These are phyloP conservation scores for Crotalus viridis DNA, from an alignment of 2,113 vertebrate genomes.

Conservation along the genomic window DNA sequence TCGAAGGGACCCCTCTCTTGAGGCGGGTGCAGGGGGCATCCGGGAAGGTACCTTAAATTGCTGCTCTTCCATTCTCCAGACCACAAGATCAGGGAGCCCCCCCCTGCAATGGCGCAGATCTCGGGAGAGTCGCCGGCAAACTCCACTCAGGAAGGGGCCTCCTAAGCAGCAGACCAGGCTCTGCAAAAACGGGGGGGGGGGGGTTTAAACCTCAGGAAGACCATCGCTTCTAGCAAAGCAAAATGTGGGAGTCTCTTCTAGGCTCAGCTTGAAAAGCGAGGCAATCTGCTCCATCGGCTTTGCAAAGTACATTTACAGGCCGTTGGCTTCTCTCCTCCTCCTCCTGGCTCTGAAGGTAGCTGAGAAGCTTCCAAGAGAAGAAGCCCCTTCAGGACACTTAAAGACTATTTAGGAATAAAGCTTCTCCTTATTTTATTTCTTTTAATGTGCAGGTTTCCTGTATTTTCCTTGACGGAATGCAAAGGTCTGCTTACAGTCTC, in stretches of 20 bases:
- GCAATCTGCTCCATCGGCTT: neutral
- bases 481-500: neutral
- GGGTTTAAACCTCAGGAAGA: neutral
- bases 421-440: neutral
- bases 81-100: slow-evolving; percentile 91
- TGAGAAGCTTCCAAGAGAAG: neutral
- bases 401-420: neutral
- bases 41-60: slow-evolving; percentile 79
- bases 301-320: neutral
- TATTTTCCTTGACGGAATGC: too few relatives aligned
- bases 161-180: slow-evolving; percentile 87
- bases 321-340: neutral
- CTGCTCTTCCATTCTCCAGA: slow-evolving; percentile 79
- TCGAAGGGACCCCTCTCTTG: neutral
- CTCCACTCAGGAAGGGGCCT: slow-evolving; percentile 81
- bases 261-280: neutral
- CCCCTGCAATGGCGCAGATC: slow-evolving; percentile 89
- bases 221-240: neutral
- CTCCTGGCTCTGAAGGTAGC: neutral
- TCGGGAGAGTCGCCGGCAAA: slow-evolving; percentile 78
- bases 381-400: neutral
- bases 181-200: slow-evolving; percentile 47
- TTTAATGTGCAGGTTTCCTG: neutral
- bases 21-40: neutral
- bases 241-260: neutral